Base-by-base conservation (phyloP, 2,113 vertebrate species). In the Platanista minor region DNA sequence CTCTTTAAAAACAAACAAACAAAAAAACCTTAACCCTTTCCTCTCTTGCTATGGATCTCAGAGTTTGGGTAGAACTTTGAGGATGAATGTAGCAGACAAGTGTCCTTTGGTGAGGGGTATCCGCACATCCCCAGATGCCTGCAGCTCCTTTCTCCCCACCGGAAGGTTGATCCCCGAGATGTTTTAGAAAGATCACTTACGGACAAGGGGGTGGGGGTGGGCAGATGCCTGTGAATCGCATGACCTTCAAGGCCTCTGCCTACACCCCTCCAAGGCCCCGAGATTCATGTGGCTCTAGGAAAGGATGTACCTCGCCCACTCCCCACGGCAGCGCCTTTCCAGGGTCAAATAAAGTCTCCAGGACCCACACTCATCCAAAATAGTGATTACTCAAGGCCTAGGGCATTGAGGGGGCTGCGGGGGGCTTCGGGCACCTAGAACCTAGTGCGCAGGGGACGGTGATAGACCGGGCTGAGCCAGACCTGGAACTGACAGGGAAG, bases 381-480 rank as follows among this genome's bases (percentile, higher is more conserved):
- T 8, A 72, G 43, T 33, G 33, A 74, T 33, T 29, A n/a, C n/a
- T 67, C 31, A 11, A 72, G 64, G 54, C 1, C 62, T 21, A 23
- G 11, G 43, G 25, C 46, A 17, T 1, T 11, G 62, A 66, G 21
- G 12, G 8, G 20, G 3, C 49, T 54, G 20, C 25, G 10, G 33
- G 20, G 33, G 31, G 20, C 18, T 18, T 10, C 12, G 10, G 18
- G 18, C 9, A 54, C 21, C 10, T n/a, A n/a, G 3, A n/a, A 78
- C 75, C 3, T 49, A 54, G 46, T 14, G 67, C 23, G 21, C 69
- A 10, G 6, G 31, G 1, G 71, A 21, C 8, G 6, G 5, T 14
- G 41, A 39, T 0, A 21, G 9, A 59, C 61, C 6, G 2, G 8
- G 49, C 49, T 0, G 5, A 3, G 27, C n/a, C 64, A n/a, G 83